A percentile compares a stretch with the other conserved stretches of the same genome.
Conservation (phyloP, 2,888 invertebrate species). For the Ctenicera cuprea region DNA sequence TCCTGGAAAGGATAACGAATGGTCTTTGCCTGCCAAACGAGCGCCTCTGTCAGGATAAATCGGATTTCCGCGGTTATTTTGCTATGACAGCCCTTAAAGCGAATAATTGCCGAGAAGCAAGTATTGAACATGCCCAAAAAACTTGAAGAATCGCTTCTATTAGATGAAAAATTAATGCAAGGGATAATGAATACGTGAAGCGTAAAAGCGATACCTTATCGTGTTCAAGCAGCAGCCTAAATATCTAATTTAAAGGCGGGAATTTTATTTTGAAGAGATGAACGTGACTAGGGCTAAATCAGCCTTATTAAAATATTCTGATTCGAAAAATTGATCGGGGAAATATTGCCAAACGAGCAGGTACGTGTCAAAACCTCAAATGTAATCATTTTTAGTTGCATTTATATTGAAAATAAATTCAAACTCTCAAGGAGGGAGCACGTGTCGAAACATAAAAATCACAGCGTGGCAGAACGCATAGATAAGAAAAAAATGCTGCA, state of each 20-base stretch:
- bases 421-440: no score
- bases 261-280: conserved; percentile 43
- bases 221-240: conserved; percentile 37
- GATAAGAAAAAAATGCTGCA: no score
- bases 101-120: conserved; percentile 5
- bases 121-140: conserved; percentile 5
- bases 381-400: not conserved
- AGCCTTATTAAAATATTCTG: conserved; percentile 40
- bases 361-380: conserved; percentile 17
- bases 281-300: conserved; percentile 46
- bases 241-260: conserved; percentile 44
- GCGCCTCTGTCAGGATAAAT: conserved; percentile 27
- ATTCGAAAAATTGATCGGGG: conserved; percentile 33
- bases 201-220: conserved; percentile 46
- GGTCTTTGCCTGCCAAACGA: conserved; percentile 32
- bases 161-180: conserved; percentile 31
- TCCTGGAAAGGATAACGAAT: conserved; percentile 41
- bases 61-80: conserved; percentile 25
- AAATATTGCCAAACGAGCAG: not conserved
- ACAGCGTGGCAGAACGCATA: no score
- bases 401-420: no score
- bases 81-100: conserved; percentile 28
- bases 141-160: not conserved
- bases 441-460: no score
- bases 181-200: conserved; percentile 39